phyloP scores from a whole-genome alignment of 2,113 vertebrate genomes.

The Cercopithecus mona region DNA sequence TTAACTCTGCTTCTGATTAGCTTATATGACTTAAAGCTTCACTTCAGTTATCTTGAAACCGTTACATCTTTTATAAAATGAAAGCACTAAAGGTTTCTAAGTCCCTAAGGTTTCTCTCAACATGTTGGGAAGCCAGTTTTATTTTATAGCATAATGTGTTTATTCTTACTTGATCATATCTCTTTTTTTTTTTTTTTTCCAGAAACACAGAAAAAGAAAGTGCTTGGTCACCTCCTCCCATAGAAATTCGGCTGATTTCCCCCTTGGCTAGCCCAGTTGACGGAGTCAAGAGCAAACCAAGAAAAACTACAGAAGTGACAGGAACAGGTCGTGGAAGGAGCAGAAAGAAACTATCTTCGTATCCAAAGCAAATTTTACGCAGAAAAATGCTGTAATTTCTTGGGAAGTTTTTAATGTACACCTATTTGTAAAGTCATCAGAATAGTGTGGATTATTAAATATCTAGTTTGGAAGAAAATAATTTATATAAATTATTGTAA shows the following conservation, averaged over 20 bases:
- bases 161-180: background rate
- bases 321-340: conserved; percentile 84
- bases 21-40: background rate
- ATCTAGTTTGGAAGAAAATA: conserved; percentile 88
- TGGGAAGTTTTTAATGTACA: conserved; percentile 85
- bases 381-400: conserved; percentile 92
- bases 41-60: background rate
- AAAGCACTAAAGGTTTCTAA: background rate
- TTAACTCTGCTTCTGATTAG: background rate
- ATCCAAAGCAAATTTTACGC: conserved; percentile 92
- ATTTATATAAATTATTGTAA: conserved; percentile 94
- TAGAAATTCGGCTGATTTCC: conserved; percentile 90
- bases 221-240: conserved; percentile 84
- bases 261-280: conserved; percentile 89
- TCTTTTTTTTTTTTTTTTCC: conserved; percentile 13
- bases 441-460: conserved; percentile 83
- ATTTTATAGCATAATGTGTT: background rate
- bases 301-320: conserved; percentile 70
- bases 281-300: conserved; percentile 75
- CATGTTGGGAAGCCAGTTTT: background rate
- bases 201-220: conserved; percentile 83
- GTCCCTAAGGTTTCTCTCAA: background rate
- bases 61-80: background rate
- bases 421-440: conserved; percentile 86
- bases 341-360: conserved; percentile 88